Evolutionary conservation across 2,888 invertebrate species (phyloP).

Genomic region (Campoplex nolae): DNA sequence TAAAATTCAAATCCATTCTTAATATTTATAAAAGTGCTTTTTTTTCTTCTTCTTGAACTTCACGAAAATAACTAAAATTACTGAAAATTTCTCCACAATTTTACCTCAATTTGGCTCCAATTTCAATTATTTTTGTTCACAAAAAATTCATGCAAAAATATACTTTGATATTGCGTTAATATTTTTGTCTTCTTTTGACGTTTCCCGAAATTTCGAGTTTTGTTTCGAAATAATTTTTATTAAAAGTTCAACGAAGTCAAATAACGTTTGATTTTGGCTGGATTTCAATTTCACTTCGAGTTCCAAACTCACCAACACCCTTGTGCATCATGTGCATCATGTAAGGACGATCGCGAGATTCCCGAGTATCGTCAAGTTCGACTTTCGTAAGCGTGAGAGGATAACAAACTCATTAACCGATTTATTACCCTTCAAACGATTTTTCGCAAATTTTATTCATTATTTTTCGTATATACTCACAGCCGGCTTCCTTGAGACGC

Average conservation of each 20-base stretch:
- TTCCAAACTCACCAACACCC: slow-evolving; percentile 77
- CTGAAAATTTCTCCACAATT: neutral
- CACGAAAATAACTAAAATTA: neutral
- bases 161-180: neutral
- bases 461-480: slow-evolving; percentile 75
- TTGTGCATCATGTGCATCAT: slow-evolving; percentile 69
- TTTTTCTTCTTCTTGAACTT: neutral
- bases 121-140: neutral
- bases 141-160: neutral
- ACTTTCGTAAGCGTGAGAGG: slow-evolving; percentile 76
- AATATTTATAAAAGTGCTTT: neutral
- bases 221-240: neutral
- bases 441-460: neutral
- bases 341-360: slow-evolving; percentile 75
- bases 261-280: neutral
- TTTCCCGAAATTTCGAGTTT: too few relatives aligned
- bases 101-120: neutral
- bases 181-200: too few relatives aligned
- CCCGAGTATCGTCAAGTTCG: slow-evolving; percentile 78
- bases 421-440: neutral
- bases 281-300: slow-evolving; percentile 3
- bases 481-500: slow-evolving; percentile 90
- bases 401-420: slow-evolving; percentile 34
- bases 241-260: neutral
- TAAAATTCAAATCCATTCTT: neutral